Evolutionary conservation across 2,113 vertebrate genomes (phyloP).

Genomic region (Lampris incognitus): DNA sequence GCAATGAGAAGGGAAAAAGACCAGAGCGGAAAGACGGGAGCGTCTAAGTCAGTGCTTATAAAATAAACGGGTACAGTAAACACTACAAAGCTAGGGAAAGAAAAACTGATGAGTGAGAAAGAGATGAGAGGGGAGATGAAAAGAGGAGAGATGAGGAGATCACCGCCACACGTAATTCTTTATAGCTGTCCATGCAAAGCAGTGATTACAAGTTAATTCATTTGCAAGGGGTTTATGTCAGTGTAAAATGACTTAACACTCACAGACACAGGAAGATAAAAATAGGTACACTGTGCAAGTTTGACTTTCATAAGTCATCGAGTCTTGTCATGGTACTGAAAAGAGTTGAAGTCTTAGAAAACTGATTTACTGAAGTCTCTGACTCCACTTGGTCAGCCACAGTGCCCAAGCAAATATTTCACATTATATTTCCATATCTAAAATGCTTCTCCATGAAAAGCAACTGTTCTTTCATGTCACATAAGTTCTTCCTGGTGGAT

Average conservation of each 20-base stretch:
- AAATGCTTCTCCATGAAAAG: no score
- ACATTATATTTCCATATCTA: background rate
- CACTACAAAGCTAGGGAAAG: constrained; percentile 27
- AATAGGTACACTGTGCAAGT: no score
- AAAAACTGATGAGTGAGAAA: constrained; percentile 5
- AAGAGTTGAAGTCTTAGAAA: no score
- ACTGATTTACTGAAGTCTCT: background rate
- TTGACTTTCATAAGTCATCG: no score
- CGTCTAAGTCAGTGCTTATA: constrained; percentile 26
- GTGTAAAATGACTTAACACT: no score
- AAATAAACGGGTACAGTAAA: constrained; percentile 55
- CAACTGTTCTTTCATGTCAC: no score
- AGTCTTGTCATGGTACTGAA: no score
- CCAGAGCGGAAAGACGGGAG: constrained; percentile 57
- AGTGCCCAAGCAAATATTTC: background rate
- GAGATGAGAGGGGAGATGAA: background rate
- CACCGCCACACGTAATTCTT: background rate
- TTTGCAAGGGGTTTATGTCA: no score
- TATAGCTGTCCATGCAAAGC: no score
- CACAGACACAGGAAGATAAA: no score
- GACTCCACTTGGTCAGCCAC: background rate
- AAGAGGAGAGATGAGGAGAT: background rate
- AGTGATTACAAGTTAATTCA: no score
- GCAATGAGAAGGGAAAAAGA: constrained; percentile 47
- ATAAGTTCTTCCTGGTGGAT: no score